Evolutionary conservation across 1,140 invertebrate species (phyloP).

Genomic region (Drosophila pandora): DNA sequence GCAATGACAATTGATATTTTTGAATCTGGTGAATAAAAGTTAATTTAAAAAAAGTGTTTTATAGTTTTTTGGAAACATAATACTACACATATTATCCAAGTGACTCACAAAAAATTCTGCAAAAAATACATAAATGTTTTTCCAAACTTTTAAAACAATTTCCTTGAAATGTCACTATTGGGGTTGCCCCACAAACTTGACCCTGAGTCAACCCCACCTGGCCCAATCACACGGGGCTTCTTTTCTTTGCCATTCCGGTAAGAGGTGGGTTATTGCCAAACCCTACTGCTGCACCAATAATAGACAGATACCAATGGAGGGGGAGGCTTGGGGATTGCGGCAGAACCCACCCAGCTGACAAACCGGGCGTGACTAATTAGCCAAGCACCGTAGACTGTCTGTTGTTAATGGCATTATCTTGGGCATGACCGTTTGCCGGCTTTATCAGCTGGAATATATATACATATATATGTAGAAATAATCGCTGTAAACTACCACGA

Average conservation of each 20-base stretch:
- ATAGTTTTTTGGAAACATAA: too few species aligned
- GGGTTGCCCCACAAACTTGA: conserved; percentile 33
- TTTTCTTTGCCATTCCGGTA: neutral
- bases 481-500: conserved; percentile 23
- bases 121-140: neutral
- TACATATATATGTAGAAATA: conserved; percentile 1
- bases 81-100: neutral
- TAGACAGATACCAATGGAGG: neutral
- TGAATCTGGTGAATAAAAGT: too few species aligned
- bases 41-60: too few species aligned
- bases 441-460: conserved; percentile 45
- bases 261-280: conserved; percentile 13
- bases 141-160: too few species aligned
- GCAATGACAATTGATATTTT: neutral
- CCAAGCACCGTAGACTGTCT: conserved; percentile 18
- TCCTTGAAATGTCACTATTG: neutral
- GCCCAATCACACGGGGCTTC: conserved; percentile 15
- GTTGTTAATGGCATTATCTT: conserved; percentile 63
- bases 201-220: conserved; percentile 31
- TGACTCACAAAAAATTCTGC: neutral
- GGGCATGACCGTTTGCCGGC: conserved; percentile 34
- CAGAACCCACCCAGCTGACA: conserved; percentile 23
- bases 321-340: neutral
- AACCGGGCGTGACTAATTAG: conserved; percentile 45
- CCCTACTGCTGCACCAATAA: conserved; percentile 20